Evolutionary conservation across 2,888 invertebrate species (phyloP), one percentile per base, ranked within the genome.

Genomic region (Platycnemis pennipes): DNA sequence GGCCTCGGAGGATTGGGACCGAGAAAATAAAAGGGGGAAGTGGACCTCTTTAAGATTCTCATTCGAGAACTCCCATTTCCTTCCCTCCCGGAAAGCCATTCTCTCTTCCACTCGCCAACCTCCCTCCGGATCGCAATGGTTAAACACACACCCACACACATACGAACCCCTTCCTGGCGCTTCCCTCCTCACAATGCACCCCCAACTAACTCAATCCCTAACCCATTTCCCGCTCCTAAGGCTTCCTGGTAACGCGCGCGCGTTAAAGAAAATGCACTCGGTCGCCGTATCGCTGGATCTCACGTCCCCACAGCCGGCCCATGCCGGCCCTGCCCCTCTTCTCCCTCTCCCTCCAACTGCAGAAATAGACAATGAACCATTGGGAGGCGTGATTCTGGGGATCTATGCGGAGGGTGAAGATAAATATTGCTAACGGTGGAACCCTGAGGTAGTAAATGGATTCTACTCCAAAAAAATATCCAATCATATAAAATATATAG

Each of bases 11-110:
- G 63, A 63, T 63, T 63, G 37, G 77, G 37, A 37, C 77, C 77
- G 77, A 77, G 77, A 77, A 26, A 77, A 77, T 77, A 77, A 77
- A 77, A 77, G 77, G 77, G 77, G 77, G 87, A 87, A 44, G 87
- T 46, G 46, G 46, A 87, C 46, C 87, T 45, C 87, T 87, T 44
- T 46, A 46, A 87, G 87, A 87, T 87, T 87, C 87, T 46, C 44
- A 46, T 87, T 87, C 87, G 46, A 45, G 87, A 13, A 45, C 87
- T 37, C n/a, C 87, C 87, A 87, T 87, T 87, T 87, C 87, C 87
- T 46, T 45, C n/a, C 46, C 87, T 87, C 45, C 46, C 87, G 87
- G 87, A 87, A 87, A 87, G 13, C 45, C 45, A 87, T 87, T 87
- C 87, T 37, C 37, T 46, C 77, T 26, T 77, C n/a, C 37, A 77